These are phyloP conservation scores for Gandaritis pyraliata DNA, from an alignment of 2,888 invertebrate genomes.

Conservation along the genomic window DNA sequence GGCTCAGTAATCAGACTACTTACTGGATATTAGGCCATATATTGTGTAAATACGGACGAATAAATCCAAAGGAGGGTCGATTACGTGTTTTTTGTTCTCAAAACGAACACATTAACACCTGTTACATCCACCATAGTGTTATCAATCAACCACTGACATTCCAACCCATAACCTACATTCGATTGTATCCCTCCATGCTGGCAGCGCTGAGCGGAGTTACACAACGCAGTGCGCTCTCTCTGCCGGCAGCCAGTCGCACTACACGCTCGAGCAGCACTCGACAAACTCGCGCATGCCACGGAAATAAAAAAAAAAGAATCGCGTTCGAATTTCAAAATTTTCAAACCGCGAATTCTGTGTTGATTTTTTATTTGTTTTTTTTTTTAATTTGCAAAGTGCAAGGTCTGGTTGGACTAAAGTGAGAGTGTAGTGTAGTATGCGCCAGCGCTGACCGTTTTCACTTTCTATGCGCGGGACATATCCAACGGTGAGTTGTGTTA, in stretches of 20 bases:
- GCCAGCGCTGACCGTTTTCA: conserved; percentile 68
- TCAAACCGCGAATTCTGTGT: conserved; percentile 51
- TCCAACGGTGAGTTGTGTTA: conserved; percentile 66
- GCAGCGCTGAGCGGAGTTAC: conserved; percentile 39
- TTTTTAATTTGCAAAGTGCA: conserved; percentile 51
- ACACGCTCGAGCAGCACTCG: conserved; percentile 56
- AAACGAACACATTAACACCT: conserved; percentile 25
- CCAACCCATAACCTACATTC: conserved; percentile 36
- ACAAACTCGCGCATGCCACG: conserved; percentile 42
- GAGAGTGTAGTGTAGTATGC: conserved; percentile 66
- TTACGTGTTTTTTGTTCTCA: conserved; percentile 3
- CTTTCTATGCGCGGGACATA: conserved; percentile 76
- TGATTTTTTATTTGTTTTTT: conserved; percentile 24
- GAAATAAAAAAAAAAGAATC: conserved; percentile 46
- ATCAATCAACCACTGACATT: conserved; percentile 28
- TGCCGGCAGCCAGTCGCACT: conserved; percentile 61
- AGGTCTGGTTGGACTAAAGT: conserved; percentile 65
- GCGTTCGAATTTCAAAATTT: conserved; percentile 56
- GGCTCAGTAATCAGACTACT: too few species aligned
- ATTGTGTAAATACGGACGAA: too few species aligned
- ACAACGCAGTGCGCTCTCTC: conserved; percentile 51
- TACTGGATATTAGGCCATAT: too few species aligned
- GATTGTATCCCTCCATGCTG: conserved; percentile 27
- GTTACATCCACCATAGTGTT: conserved; percentile 24
- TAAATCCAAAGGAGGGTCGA: too few species aligned